These are phyloP conservation scores for Tyria jacobaeae DNA, from an alignment of 2,888 invertebrate species.

Conservation along the genomic window DNA sequence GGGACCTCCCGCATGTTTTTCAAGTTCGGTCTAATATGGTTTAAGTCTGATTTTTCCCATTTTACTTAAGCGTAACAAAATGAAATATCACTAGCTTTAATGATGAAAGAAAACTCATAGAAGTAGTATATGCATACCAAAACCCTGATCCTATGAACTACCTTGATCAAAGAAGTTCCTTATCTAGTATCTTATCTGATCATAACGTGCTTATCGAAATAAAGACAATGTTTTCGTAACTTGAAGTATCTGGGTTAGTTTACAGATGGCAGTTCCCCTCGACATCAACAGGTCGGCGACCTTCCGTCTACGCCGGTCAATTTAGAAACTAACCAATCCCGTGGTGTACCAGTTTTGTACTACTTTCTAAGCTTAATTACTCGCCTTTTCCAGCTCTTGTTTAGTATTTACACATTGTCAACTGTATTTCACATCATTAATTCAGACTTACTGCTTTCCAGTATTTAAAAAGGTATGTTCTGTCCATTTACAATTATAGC, in stretches of 20 bases:
- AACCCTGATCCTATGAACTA: neutral
- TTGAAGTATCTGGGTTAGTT: constrained; percentile 41
- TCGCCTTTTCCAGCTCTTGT: constrained; percentile 69
- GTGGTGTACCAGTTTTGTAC: constrained; percentile 67
- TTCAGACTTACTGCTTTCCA: constrained; percentile 52
- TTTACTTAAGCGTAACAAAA: too few relatives aligned
- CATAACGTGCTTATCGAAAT: constrained; percentile 35
- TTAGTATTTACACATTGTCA: constrained; percentile 70
- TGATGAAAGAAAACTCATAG: too few relatives aligned
- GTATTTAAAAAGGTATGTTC: constrained; percentile 40
- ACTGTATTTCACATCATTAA: constrained; percentile 76
- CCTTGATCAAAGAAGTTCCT: neutral
- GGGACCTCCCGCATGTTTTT: too few relatives aligned
- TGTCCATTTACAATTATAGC: constrained; percentile 18
- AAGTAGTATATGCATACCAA: neutral
- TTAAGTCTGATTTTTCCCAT: too few relatives aligned
- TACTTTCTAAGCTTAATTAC: constrained; percentile 81
- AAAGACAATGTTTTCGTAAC: constrained; percentile 27
- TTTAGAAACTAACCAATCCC: constrained; percentile 72
- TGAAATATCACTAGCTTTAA: too few relatives aligned
- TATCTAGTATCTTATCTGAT: neutral
- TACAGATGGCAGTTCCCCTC: constrained; percentile 32
- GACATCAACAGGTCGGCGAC: constrained; percentile 57
- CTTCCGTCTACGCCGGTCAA: constrained; percentile 63
- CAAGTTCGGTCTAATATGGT: too few relatives aligned